These are phyloP conservation scores for Orgyia antiqua DNA, from an alignment of 2,888 invertebrate genomes.

Conservation along the genomic window DNA sequence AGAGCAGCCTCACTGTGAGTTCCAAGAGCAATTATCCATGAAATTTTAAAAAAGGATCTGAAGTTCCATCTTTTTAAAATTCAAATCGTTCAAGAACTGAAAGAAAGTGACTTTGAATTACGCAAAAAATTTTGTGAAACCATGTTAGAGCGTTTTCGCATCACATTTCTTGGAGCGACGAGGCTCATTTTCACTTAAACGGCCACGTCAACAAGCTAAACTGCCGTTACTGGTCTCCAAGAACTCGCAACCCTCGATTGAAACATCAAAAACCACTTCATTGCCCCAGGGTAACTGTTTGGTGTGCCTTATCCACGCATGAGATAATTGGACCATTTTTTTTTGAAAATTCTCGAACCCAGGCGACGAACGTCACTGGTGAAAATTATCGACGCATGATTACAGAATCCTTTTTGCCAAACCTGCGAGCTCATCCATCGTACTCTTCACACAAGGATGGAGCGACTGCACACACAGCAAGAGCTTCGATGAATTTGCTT, in stretches of 20 bases:
- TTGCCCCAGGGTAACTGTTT: too few species aligned
- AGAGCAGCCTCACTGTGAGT: too few species aligned
- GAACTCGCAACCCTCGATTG: conserved; percentile 12
- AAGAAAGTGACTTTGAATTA: too few species aligned
- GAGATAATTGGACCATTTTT: conserved; percentile 18
- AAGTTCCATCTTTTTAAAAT: too few species aligned
- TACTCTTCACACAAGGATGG: not conserved
- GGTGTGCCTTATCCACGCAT: conserved; percentile 19
- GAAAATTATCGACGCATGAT: conserved; percentile 12
- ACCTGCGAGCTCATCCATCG: conserved; percentile 4
- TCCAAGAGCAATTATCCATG: too few species aligned
- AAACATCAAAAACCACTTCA: conserved; percentile 20
- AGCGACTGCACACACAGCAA: not conserved
- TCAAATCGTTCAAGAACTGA: too few species aligned
- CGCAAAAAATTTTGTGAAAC: not conserved
- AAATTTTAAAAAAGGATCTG: too few species aligned
- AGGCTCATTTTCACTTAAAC: too few species aligned
- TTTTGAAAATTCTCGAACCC: conserved; percentile 17
- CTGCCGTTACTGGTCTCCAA: conserved; percentile 1
- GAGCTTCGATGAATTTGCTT: not conserved
- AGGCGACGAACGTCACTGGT: conserved; percentile 13
- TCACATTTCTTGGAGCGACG: too few species aligned
- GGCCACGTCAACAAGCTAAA: not conserved
- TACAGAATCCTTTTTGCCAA: conserved; percentile 14
- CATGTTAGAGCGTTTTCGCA: not conserved